These are phyloP conservation scores for Matsumyia berberina DNA, from an alignment of 2,888 invertebrate genomes.

Conservation along the genomic window DNA sequence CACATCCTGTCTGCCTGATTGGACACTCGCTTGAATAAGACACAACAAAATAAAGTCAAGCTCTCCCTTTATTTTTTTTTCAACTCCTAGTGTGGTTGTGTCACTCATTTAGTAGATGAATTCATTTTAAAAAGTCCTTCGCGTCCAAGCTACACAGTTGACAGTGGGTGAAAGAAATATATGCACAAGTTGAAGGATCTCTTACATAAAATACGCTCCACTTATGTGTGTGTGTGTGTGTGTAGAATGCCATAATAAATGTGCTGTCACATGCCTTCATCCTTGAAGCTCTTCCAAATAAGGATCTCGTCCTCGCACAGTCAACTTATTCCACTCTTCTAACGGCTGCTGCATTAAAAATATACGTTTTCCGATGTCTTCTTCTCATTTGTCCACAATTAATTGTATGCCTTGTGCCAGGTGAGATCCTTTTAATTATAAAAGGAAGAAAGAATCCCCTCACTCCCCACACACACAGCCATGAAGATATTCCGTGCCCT, in stretches of 20 bases:
- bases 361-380: conserved; percentile 17
- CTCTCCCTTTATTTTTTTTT: conserved; percentile 13
- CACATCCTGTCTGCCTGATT: conserved; percentile 56
- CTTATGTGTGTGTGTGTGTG: conserved; percentile 1
- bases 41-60: conserved; percentile 22
- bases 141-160: conserved; percentile 36
- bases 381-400: conserved; percentile 74
- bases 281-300: conserved; percentile 58
- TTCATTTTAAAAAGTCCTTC: conserved; percentile 58
- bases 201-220: conserved; percentile 28
- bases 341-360: conserved; percentile 36
- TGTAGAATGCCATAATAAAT: conserved; percentile 55
- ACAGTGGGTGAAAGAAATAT: conserved; percentile 34
- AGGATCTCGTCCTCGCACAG: conserved; percentile 63
- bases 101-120: conserved; percentile 70
- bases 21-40: conserved; percentile 56
- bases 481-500: background rate
- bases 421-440: conserved; percentile 74
- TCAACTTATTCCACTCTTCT: conserved; percentile 59
- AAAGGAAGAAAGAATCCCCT: conserved; percentile 27
- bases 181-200: conserved; percentile 29
- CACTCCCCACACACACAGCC: background rate
- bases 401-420: conserved; percentile 73
- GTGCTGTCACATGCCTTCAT: conserved; percentile 65
- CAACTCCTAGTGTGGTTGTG: conserved; percentile 15